phyloP scores from a whole-genome alignment of 2,888 invertebrate genomes.

The Andrena haemorrhoa region DNA sequence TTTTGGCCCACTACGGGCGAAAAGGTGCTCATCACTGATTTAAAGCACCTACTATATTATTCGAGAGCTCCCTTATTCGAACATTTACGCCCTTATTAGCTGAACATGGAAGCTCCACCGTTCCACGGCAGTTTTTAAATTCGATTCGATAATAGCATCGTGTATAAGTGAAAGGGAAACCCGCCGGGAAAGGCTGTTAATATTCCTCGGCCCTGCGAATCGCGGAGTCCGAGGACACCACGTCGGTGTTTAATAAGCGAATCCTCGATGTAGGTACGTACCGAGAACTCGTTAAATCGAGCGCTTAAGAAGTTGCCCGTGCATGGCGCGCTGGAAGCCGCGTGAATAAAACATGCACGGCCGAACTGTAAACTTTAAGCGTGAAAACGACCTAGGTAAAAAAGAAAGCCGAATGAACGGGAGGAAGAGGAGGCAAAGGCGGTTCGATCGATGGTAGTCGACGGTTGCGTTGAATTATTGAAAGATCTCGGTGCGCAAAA shows the following conservation, averaged over 20 bases:
- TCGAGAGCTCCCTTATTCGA: too few species aligned
- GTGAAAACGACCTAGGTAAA: slow-evolving; percentile 8
- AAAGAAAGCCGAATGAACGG: neutral
- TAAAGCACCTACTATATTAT: too few species aligned
- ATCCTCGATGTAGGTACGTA: neutral
- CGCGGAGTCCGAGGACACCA: neutral
- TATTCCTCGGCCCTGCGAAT: neutral
- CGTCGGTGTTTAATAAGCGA: slow-evolving; percentile 19
- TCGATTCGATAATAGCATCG: too few species aligned
- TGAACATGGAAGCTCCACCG: too few species aligned
- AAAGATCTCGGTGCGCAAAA: neutral
- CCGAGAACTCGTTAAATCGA: slow-evolving; percentile 25
- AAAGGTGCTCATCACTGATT: too few species aligned
- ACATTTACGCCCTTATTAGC: too few species aligned
- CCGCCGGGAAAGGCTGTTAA: neutral
- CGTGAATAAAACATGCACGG: slow-evolving; percentile 49
- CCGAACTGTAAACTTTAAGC: slow-evolving; percentile 14
- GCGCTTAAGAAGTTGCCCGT: slow-evolving; percentile 25
- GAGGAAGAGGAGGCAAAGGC: neutral
- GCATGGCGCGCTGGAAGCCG: neutral
- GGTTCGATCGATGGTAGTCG: neutral
- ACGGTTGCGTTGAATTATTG: slow-evolving; percentile 37
- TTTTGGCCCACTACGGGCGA: too few species aligned
- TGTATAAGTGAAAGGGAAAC: neutral
- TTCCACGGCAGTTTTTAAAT: too few species aligned